phyloP scores from a whole-genome alignment of 2,888 invertebrate species.

The Lissonota sp. region DNA sequence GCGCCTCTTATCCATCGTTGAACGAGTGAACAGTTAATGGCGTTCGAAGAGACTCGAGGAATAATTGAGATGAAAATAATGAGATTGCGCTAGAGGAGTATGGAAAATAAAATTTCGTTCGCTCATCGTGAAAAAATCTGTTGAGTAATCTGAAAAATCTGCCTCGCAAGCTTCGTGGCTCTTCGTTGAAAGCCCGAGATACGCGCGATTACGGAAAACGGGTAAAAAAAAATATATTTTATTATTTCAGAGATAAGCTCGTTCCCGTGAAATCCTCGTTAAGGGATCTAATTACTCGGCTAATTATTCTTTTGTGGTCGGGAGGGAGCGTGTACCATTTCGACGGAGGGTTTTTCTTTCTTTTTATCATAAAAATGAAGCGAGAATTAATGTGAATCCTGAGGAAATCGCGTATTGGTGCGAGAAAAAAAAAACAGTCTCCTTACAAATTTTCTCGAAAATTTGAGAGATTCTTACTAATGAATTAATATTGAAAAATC shows the following conservation, averaged over 20 bases:
- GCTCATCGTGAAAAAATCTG: constrained; percentile 43
- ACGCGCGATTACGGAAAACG: background rate
- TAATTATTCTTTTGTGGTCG: constrained; percentile 68
- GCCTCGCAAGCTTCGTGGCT: background rate
- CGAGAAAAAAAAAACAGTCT: background rate
- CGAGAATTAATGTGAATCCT: constrained; percentile 11
- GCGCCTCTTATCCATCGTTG: constrained; percentile 8
- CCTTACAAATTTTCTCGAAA: background rate
- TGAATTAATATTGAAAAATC: too few species aligned
- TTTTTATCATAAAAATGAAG: constrained; percentile 11
- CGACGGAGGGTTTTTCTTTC: background rate
- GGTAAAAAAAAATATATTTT: constrained; percentile 64
- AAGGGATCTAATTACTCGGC: constrained; percentile 67
- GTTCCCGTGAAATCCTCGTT: constrained; percentile 59
- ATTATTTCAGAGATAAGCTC: constrained; percentile 68
- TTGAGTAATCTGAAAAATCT: background rate
- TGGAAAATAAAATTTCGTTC: constrained; percentile 66
- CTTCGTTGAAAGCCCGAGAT: background rate
- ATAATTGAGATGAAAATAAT: constrained; percentile 66
- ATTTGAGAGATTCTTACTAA: background rate
- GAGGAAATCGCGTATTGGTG: too few species aligned
- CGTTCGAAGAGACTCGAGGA: constrained; percentile 32
- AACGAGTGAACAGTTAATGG: constrained; percentile 46
- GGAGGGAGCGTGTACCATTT: constrained; percentile 1
- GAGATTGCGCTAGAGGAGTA: constrained; percentile 59